These are phyloP conservation scores for Thalassarche chlororhynchos DNA, from an alignment of 2,113 vertebrate species.

Conservation along the genomic window DNA sequence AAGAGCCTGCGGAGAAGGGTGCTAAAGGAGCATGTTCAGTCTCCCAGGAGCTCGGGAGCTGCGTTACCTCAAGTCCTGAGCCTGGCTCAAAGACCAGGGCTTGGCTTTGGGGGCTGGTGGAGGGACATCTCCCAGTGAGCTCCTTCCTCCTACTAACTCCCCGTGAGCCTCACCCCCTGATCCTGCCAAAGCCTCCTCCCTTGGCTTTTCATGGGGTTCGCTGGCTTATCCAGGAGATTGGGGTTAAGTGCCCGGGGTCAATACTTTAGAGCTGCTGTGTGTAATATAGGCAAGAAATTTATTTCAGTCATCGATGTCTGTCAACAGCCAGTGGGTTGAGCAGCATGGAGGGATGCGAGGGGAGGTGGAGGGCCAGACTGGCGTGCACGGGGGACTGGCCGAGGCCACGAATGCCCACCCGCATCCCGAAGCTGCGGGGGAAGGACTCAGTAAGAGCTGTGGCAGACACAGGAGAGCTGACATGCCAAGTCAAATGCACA, in stretches of 20 bases:
- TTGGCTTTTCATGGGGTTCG: background rate
- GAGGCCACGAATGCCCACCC: rapidly evolving
- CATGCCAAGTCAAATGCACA: background rate
- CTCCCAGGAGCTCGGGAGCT: background rate
- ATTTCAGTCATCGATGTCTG: background rate
- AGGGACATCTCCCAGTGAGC: background rate
- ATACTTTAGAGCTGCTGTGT: background rate
- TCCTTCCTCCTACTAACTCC: background rate
- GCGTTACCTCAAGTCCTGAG: background rate
- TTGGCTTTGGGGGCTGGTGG: background rate
- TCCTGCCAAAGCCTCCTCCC: background rate
- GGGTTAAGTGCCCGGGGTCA: background rate
- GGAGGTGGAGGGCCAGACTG: background rate
- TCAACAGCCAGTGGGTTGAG: background rate
- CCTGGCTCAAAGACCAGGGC: background rate
- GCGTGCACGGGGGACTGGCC: rapidly evolving
- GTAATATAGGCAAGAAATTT: background rate
- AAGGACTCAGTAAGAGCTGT: background rate
- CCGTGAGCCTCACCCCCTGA: background rate
- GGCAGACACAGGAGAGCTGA: background rate
- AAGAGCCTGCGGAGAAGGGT: background rate
- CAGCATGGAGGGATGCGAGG: background rate
- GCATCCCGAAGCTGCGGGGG: background rate
- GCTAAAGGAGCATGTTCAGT: background rate
- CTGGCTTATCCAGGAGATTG: background rate